Conservation (phyloP, 2,113 vertebrate genomes). For the Malurus melanocephalus region DNA sequence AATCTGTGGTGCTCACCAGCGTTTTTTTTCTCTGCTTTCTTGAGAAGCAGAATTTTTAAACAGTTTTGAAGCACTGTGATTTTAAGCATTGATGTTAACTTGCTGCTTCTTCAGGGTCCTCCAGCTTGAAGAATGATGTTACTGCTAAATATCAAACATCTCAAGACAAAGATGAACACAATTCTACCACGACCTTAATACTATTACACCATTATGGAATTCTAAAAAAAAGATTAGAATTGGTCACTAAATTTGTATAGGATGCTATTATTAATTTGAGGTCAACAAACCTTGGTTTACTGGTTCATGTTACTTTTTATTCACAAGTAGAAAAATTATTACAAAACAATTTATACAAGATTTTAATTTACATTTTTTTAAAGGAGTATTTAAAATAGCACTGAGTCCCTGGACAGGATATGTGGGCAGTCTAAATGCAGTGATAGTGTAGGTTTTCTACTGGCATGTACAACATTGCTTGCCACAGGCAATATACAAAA, state of each 20-base stretch:
- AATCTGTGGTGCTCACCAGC: not conserved
- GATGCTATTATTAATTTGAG: not conserved
- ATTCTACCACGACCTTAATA: not conserved
- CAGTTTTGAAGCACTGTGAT: not conserved
- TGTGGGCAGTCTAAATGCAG: not conserved
- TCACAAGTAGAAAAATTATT: slow-evolving; percentile 71
- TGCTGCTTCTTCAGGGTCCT: not conserved
- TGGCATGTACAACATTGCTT: slow-evolving; percentile 44
- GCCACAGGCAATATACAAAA: slow-evolving; percentile 63
- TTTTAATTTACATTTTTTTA: slow-evolving; percentile 61
- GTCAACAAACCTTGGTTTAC: not conserved
- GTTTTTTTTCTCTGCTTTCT: not conserved
- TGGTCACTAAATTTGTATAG: not conserved
- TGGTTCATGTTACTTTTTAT: slow-evolving; percentile 61
- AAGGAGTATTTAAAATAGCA: slow-evolving; percentile 52
- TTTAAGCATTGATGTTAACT: not conserved
- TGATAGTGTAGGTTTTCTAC: not conserved
- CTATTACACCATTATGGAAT: not conserved
- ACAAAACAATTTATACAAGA: slow-evolving; percentile 65
- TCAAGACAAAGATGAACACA: not conserved
- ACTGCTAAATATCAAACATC: not conserved
- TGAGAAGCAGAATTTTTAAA: not conserved
- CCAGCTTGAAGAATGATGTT: not conserved
- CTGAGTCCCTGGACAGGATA: not conserved
- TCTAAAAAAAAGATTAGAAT: not conserved